Evolutionary conservation across 2,888 invertebrate genomes (phyloP).

Genomic region (Orthosia gracilis): DNA sequence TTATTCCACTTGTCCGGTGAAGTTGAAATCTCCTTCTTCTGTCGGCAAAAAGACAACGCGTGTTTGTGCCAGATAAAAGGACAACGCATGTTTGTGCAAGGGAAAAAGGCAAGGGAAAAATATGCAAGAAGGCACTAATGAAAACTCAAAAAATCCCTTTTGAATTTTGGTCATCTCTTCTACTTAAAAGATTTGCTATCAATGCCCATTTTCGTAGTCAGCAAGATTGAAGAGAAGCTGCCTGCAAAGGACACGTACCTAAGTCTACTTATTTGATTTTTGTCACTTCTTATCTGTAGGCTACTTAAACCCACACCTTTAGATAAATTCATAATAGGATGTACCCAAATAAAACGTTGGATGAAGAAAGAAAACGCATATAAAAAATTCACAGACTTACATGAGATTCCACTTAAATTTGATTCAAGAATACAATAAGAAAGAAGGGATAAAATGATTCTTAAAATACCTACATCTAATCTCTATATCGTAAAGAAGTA

Average conservation of each 20-base stretch:
- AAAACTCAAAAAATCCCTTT: not conserved
- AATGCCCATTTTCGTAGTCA: too few relatives aligned
- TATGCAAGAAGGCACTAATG: not conserved
- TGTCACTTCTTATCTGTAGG: too few relatives aligned
- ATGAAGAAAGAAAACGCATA: not conserved
- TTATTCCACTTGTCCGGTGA: too few relatives aligned
- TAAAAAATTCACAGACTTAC: not conserved
- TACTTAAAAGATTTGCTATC: too few relatives aligned
- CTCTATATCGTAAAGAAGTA: too few relatives aligned
- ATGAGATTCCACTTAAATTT: not conserved
- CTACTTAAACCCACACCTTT: too few relatives aligned
- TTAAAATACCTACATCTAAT: not conserved
- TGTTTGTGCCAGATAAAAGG: not conserved
- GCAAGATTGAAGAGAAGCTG: too few relatives aligned
- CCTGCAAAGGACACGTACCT: too few relatives aligned
- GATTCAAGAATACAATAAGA: not conserved
- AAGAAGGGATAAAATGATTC: not conserved
- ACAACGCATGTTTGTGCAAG: too few relatives aligned
- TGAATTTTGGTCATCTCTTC: not conserved
- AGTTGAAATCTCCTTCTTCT: too few relatives aligned
- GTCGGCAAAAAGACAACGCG: not conserved
- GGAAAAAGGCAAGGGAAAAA: not conserved
- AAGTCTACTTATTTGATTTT: too few relatives aligned
- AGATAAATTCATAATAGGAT: not conserved
- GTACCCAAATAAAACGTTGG: not conserved